Base-by-base conservation (phyloP, 2,888 invertebrate genomes). In the Hecatera dysodea region DNA sequence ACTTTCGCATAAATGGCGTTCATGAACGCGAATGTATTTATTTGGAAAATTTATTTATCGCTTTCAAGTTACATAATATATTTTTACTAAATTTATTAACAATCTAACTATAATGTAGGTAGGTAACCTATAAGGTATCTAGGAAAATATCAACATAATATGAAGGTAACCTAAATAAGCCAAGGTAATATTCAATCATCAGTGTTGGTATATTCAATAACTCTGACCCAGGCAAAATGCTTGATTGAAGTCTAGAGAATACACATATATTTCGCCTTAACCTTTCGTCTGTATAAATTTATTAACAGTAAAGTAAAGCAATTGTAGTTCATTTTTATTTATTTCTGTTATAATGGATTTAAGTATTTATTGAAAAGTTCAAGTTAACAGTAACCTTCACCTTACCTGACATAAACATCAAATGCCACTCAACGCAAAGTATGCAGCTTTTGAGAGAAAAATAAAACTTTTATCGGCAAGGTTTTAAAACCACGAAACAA, bases 361-460 rank as follows among this genome's bases (percentile, higher is more conserved):
- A 17, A 15, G 24, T 33, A 36, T 19, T 5, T 17, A 55, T 33
- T 42, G 19, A 48, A 71, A 55, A 27, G 22, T 42, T 75, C 27
- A 44, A 44, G 42, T 56, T 56, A 12, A 22, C 22, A 56, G 36
- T 22, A 7, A n/a, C 36, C 27, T 75, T 68, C 27, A 55, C 15
- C 53, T 75, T 46, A 39, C 12, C n/a, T 46, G 39, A 29, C n/a
- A 27, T 52, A 29, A 29, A 66, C 44, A 29, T 57, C 11, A 64
- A 55, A 24, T 19, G 33, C 17, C 39, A 72, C 22, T 57, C 15
- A n/a, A 39, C 4, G n/a, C 17, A 56, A 19, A 36, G 0, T 29
- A 46, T 24, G 4, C 17, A 72, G 33, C 3, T 55, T 44, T 46
- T 19, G 1, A 19, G 24, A 24, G 1, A n/a, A 50, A 19, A 17